These are phyloP conservation scores for Drosophila hamatofila DNA, from an alignment of 2,888 invertebrate species.

Conservation along the genomic window DNA sequence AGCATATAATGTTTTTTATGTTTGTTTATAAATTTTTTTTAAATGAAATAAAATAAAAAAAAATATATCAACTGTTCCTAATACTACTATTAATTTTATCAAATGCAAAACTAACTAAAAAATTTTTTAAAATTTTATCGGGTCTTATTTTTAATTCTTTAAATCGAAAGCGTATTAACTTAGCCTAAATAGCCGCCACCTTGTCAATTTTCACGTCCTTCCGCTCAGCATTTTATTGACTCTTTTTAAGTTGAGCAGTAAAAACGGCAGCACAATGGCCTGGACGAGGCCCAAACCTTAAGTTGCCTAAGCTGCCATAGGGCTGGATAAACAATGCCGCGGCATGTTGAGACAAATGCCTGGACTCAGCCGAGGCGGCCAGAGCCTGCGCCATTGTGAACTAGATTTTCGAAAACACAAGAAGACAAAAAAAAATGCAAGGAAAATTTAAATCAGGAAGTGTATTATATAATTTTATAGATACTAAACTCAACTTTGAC, in stretches of 20 bases:
- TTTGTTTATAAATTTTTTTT: too few relatives aligned
- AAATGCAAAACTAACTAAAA: too few relatives aligned
- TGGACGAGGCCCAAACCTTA: constrained; percentile 31
- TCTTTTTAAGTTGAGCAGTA: constrained; percentile 35
- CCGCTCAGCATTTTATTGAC: constrained; percentile 37
- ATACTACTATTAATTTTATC: too few relatives aligned
- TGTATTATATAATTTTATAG: constrained; percentile 82
- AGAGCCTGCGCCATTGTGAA: constrained; percentile 56
- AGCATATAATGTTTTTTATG: too few relatives aligned
- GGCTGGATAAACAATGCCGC: constrained; percentile 57
- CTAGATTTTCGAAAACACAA: constrained; percentile 60
- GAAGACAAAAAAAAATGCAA: constrained; percentile 6
- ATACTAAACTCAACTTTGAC: constrained; percentile 81
- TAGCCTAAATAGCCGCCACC: background rate
- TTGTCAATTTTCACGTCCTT: constrained; percentile 39
- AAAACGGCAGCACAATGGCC: constrained; percentile 56
- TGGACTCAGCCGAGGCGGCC: constrained; percentile 24
- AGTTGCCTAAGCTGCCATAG: constrained; percentile 39
- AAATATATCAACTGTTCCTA: too few relatives aligned
- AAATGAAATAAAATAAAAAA: too few relatives aligned
- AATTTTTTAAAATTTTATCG: too few relatives aligned
- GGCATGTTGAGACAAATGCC: constrained; percentile 69
- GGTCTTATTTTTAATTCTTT: too few relatives aligned
- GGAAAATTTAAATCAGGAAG: constrained; percentile 69
- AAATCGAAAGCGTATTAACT: constrained; percentile 15